Percentiles rank a stretch among this genome's conserved stretches.
These are phyloP conservation scores for Rhinolophus sinicus DNA, from an alignment of 2,113 vertebrate genomes.

Conservation along the genomic window DNA sequence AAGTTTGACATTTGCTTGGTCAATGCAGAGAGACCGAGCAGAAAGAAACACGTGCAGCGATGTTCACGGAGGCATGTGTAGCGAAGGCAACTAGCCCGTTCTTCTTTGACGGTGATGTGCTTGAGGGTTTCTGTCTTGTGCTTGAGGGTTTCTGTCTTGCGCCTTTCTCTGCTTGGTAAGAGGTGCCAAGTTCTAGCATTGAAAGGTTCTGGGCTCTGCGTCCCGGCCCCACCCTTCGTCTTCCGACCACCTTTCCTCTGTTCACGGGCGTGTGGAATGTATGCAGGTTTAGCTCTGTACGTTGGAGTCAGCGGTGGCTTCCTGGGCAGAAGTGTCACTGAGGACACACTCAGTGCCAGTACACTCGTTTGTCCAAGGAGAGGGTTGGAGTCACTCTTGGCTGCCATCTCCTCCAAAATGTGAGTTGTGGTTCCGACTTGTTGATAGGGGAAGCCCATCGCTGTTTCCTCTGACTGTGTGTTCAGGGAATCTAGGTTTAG, in stretches of 20 bases:
- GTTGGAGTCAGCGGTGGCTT: not conserved
- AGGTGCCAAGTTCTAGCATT: not conserved
- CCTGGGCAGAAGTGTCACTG: not conserved
- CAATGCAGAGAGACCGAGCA: no score
- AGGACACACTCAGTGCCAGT: not conserved
- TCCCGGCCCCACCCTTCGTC: accelerated
- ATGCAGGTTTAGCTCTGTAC: not conserved
- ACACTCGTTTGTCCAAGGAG: not conserved
- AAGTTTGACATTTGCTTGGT: not conserved
- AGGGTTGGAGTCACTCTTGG: not conserved
- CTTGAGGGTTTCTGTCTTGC: no score
- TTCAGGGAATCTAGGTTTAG: not conserved
- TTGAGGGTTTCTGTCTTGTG: no score
- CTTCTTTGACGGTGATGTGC: no score
- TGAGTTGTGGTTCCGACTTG: not conserved
- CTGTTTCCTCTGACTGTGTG: not conserved
- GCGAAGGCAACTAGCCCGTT: no score
- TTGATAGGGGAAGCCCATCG: accelerated
- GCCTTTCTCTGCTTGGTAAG: not conserved
- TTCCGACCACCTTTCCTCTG: not conserved
- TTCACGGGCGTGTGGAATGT: no score
- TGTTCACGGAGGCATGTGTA: no score
- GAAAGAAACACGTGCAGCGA: no score
- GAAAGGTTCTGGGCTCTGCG: not conserved
- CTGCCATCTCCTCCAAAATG: not conserved